These are phyloP conservation scores for Sturmia bella DNA, from an alignment of 2,888 invertebrate genomes.

Conservation along the genomic window DNA sequence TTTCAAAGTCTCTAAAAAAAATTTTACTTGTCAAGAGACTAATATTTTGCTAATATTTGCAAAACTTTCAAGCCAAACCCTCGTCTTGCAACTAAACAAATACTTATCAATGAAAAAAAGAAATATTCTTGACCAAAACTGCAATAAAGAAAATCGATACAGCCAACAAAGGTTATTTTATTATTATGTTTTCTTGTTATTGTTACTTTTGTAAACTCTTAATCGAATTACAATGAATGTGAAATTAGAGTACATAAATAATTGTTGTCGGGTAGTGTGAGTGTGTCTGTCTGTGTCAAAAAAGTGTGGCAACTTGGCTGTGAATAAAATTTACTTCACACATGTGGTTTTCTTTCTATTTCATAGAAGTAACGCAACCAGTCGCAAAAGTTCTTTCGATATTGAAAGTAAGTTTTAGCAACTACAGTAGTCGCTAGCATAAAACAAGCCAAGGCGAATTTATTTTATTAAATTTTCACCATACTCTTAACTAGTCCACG, in stretches of 20 bases:
- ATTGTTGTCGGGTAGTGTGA: not conserved
- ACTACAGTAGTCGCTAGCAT: no score
- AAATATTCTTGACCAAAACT: slow-evolving; percentile 22
- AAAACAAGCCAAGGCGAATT: no score
- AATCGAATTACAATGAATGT: slow-evolving; percentile 38
- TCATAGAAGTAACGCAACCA: not conserved
- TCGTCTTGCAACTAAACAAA: slow-evolving; percentile 15
- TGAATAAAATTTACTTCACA: not conserved
- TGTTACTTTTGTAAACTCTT: slow-evolving; percentile 26
- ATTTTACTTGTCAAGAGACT: not conserved
- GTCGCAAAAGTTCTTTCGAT: not conserved
- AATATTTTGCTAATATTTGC: not conserved
- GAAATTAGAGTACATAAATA: slow-evolving; percentile 43
- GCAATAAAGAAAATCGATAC: slow-evolving; percentile 63
- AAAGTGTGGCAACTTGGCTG: slow-evolving; percentile 31
- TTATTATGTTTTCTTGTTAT: slow-evolving; percentile 22
- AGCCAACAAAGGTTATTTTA: slow-evolving; percentile 32
- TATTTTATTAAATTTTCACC: no score
- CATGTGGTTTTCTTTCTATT: slow-evolving; percentile 14
- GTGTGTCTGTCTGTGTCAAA: slow-evolving; percentile 3
- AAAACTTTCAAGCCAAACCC: not conserved
- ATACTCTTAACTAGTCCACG: no score
- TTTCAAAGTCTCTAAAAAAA: not conserved
- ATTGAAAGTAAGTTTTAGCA: no score
- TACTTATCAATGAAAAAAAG: slow-evolving; percentile 15